Evolutionary conservation across 2,888 invertebrate genomes (phyloP).

Genomic region (Macaria liturata): DNA sequence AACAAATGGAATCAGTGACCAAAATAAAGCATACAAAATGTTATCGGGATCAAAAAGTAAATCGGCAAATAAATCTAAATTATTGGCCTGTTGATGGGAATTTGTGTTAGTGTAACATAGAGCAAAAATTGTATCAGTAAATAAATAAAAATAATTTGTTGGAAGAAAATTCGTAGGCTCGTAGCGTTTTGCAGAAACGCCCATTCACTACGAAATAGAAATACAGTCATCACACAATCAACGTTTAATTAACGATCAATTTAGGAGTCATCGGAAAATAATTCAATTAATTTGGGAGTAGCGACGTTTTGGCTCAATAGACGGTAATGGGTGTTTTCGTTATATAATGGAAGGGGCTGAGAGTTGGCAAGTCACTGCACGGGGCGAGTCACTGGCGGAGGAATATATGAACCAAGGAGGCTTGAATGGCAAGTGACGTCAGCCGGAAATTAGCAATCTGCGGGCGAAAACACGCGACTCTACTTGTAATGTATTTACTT

Average conservation of each 20-base stretch:
- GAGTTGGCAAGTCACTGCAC: slow-evolving; percentile 22
- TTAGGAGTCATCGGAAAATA: no score
- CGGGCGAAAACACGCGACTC: slow-evolving; percentile 39
- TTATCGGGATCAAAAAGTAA: slow-evolving; percentile 47
- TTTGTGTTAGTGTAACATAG: slow-evolving; percentile 78
- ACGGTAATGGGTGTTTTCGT: slow-evolving; percentile 9
- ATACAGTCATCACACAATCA: no score
- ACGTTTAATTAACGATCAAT: background rate
- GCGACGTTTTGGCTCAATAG: slow-evolving; percentile 5
- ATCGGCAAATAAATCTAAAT: slow-evolving; percentile 46
- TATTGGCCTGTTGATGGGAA: slow-evolving; percentile 70
- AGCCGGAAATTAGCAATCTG: slow-evolving; percentile 63
- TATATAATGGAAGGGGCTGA: slow-evolving; percentile 15
- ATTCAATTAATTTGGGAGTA: slow-evolving; percentile 4
- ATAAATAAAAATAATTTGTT: slow-evolving; percentile 29
- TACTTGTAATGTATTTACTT: slow-evolving; percentile 30
- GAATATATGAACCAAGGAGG: slow-evolving; percentile 10
- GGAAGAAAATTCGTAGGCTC: slow-evolving; percentile 29
- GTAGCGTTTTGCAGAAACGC: no score
- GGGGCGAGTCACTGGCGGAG: slow-evolving; percentile 21
- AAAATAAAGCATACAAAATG: slow-evolving; percentile 48
- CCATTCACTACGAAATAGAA: no score
- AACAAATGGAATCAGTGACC: slow-evolving; percentile 43
- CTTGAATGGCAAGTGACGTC: slow-evolving; percentile 44
- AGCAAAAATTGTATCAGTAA: slow-evolving; percentile 39